Percentiles rank a stretch among this genome's conserved stretches.
Evolutionary conservation across 1,140 invertebrate species (phyloP).

Genomic region (Drosophila baimaii): DNA sequence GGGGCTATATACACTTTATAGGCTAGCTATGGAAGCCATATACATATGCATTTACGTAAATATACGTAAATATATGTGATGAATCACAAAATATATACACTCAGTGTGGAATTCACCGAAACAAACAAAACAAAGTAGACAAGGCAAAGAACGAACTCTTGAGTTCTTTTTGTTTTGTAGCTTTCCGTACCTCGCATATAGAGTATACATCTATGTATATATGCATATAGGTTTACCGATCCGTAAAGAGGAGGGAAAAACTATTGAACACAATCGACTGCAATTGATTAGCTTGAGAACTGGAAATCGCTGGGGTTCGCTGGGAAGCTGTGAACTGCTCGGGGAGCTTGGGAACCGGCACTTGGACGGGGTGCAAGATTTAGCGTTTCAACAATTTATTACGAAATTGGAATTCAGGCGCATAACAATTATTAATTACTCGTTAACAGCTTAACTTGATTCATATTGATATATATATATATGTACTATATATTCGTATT

Average conservation of each 20-base stretch:
- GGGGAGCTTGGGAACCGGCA: no score
- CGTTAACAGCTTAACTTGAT: constrained; percentile 50
- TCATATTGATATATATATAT: constrained; percentile 18
- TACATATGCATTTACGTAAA: not conserved
- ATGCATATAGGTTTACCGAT: not conserved
- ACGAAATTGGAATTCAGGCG: constrained; percentile 23
- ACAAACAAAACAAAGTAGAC: not conserved
- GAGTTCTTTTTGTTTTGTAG: constrained; percentile 1
- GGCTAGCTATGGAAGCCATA: not conserved
- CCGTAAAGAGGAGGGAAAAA: not conserved
- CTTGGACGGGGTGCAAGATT: no score
- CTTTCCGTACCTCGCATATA: not conserved
- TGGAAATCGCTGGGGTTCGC: not conserved
- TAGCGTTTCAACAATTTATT: constrained; percentile 42
- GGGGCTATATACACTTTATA: not conserved
- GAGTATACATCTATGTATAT: no score
- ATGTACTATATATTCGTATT: constrained; percentile 22
- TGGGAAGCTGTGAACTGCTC: not conserved
- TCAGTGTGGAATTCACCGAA: not conserved
- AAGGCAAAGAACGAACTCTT: not conserved
- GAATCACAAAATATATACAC: constrained; percentile 9
- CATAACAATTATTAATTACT: constrained; percentile 52
- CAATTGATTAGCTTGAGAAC: not conserved
- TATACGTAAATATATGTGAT: not conserved
- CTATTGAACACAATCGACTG: not conserved